Conservation (phyloP, 2,888 invertebrate species). For the Tanytarsus gracilentus region DNA sequence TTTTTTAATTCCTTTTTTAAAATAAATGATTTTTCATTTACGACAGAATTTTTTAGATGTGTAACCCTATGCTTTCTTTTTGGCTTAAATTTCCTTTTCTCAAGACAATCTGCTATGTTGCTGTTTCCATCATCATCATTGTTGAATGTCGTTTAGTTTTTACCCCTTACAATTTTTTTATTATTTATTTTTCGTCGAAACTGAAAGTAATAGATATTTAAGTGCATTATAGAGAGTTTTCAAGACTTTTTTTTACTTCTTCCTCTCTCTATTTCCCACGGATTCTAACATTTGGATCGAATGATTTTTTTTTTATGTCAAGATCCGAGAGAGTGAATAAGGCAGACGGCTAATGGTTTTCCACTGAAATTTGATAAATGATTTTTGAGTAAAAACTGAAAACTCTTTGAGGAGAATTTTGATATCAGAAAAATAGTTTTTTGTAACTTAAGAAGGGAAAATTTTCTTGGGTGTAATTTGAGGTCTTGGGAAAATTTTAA, state of each 20-base stretch:
- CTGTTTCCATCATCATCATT: conserved; percentile 8
- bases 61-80: conserved; percentile 25
- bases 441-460: no score
- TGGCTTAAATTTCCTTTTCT: conserved; percentile 23
- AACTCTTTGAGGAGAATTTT: neutral
- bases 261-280: conserved; percentile 17
- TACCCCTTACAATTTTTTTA: conserved; percentile 25
- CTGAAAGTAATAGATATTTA: conserved; percentile 28
- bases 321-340: neutral
- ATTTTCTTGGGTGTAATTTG: no score
- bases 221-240: no score
- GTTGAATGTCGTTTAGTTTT: no score
- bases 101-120: conserved; percentile 17
- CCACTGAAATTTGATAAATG: conserved; percentile 27
- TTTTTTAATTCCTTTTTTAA: conserved; percentile 7
- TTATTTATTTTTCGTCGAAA: conserved; percentile 24
- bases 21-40: conserved; percentile 3
- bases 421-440: neutral
- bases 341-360: conserved; percentile 24
- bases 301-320: neutral
- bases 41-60: neutral
- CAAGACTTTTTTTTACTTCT: neutral
- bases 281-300: conserved; percentile 1
- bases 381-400: neutral
- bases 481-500: conserved; percentile 4